Percentiles rank a stretch among this genome's conserved stretches.
Evolutionary conservation across 2,888 invertebrate genomes (phyloP).

Genomic region (Lissonota sp.): DNA sequence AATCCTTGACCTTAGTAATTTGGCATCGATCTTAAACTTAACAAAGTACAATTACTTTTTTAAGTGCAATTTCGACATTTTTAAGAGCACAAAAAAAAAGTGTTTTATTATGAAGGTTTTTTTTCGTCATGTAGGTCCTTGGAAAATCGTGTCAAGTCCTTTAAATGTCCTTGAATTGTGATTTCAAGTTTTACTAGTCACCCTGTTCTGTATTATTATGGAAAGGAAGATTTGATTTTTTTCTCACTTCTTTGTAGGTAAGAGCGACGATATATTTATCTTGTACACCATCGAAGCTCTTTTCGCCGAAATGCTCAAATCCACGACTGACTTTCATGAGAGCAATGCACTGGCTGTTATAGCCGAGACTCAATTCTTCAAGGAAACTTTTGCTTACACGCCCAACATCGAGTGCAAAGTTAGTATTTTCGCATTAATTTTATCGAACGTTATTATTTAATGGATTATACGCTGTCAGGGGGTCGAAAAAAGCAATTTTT

Average conservation of each 20-base stretch:
- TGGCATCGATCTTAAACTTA: too few species aligned
- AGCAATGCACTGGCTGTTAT: conserved; percentile 61
- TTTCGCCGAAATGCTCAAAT: conserved; percentile 47
- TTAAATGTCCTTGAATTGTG: too few species aligned
- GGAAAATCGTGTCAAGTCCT: too few species aligned
- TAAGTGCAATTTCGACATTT: conserved; percentile 81
- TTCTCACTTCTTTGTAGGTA: conserved; percentile 10
- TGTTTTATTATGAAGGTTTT: too few species aligned
- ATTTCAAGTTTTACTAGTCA: too few species aligned
- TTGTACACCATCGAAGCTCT: conserved; percentile 60
- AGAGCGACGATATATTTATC: conserved; percentile 48
- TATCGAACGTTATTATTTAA: background rate
- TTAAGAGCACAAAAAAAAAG: too few species aligned
- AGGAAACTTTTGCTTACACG: conserved; percentile 79
- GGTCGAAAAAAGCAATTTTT: too few species aligned
- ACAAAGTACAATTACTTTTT: too few species aligned
- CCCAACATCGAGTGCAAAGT: conserved; percentile 81
- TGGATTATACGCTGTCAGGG: too few species aligned
- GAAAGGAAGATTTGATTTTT: conserved; percentile 40
- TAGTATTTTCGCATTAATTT: conserved; percentile 62
- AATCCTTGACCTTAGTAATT: too few species aligned
- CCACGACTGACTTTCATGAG: conserved; percentile 40
- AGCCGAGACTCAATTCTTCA: conserved; percentile 79
- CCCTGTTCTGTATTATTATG: too few species aligned
- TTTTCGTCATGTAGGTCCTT: too few species aligned